phyloP scores from a whole-genome alignment of 2,113 vertebrate genomes.

The Orcinus orca region DNA sequence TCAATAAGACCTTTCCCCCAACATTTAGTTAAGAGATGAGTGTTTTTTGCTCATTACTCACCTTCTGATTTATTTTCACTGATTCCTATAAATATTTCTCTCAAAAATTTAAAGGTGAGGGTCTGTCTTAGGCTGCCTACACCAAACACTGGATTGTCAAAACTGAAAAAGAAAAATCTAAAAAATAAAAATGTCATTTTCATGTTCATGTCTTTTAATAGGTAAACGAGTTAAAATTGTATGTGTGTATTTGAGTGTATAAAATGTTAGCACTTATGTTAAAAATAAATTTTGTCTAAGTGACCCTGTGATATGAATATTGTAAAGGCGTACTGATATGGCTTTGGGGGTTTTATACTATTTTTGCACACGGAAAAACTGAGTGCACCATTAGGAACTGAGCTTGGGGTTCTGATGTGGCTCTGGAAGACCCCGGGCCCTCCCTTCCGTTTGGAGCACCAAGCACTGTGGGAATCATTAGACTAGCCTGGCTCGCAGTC shows the following conservation, averaged over 20 bases:
- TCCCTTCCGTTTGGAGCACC: not conserved
- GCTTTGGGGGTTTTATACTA: not conserved
- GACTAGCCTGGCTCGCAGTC: not conserved
- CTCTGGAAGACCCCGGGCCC: not conserved
- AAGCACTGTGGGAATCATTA: not conserved
- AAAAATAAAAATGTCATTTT: not conserved
- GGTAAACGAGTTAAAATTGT: conserved; percentile 28
- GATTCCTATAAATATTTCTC: conserved; percentile 26
- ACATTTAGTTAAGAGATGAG: not conserved
- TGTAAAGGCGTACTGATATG: not conserved
- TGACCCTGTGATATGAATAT: not conserved
- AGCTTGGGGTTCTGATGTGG: not conserved
- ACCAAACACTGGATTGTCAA: not conserved
- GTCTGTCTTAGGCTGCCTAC: not conserved
- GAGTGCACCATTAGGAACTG: not conserved
- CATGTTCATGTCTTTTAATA: not conserved
- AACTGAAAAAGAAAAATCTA: conserved; percentile 28
- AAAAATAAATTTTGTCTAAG: not conserved
- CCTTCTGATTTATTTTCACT: conserved; percentile 27
- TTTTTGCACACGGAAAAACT: conserved; percentile 2
- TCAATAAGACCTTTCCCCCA: not conserved
- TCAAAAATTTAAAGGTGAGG: not conserved
- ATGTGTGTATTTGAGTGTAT: not conserved
- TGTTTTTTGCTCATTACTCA: not conserved
- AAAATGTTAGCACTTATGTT: conserved; percentile 11